These are phyloP conservation scores for Piaya cayana DNA, from an alignment of 2,113 vertebrate species.

Conservation along the genomic window DNA sequence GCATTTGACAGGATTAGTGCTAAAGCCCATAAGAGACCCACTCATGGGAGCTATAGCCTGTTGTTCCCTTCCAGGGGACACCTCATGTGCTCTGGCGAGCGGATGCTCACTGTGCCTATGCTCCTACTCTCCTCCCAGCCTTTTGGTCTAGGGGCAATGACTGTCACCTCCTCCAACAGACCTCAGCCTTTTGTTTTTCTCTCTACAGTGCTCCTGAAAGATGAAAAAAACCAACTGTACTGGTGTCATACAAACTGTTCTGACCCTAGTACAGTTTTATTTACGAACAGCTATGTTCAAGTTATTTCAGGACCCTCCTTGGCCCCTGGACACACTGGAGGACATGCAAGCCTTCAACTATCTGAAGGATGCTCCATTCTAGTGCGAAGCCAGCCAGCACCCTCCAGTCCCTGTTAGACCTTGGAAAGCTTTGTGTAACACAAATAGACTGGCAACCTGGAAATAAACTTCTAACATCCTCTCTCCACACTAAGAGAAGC, in stretches of 20 bases:
- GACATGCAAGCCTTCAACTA: neutral
- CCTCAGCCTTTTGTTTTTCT: neutral
- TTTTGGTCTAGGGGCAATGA: neutral
- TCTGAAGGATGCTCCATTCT: neutral
- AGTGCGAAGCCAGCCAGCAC: neutral
- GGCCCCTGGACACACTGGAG: neutral
- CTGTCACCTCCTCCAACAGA: neutral
- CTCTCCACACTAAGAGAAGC: neutral
- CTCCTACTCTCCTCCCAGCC: neutral
- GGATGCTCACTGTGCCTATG: neutral
- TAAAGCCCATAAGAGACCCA: neutral
- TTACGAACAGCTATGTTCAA: neutral
- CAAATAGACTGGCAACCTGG: neutral
- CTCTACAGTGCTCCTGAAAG: neutral
- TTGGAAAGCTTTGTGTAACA: neutral
- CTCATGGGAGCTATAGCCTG: fast-evolving
- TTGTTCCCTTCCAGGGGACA: neutral
- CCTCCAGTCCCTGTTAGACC: neutral
- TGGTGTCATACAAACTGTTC: neutral
- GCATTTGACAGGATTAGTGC: neutral
- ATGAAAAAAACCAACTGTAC: neutral
- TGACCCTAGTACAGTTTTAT: neutral
- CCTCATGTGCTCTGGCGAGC: fast-evolving
- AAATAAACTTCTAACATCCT: constrained; percentile 17
- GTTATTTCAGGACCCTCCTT: neutral